These are phyloP conservation scores for Nematostella vectensis DNA, from an alignment of 92 coral and sea anemone species.

Conservation along the genomic window DNA sequence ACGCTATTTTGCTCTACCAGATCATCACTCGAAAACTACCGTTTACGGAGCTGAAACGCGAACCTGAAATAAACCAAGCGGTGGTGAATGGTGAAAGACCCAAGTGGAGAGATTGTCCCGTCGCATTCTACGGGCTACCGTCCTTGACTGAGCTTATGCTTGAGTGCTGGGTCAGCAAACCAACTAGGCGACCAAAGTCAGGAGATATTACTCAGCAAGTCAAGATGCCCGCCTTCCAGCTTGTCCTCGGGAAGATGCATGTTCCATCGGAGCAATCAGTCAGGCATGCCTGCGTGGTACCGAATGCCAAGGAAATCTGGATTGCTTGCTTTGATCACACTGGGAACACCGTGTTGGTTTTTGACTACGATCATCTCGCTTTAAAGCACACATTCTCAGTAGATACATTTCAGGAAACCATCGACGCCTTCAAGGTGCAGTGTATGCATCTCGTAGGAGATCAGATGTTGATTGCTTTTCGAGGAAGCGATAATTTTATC, in stretches of 20 bases:
- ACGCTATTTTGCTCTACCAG: slow-evolving; percentile 72
- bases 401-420: slow-evolving; percentile 44
- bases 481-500: slow-evolving; percentile 52
- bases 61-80: slow-evolving; percentile 52
- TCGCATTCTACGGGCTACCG: slow-evolving; percentile 68
- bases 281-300: slow-evolving; percentile 74
- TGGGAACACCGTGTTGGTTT: slow-evolving; percentile 57
- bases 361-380: slow-evolving; percentile 47
- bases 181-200: slow-evolving; percentile 62
- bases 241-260: slow-evolving; percentile 60
- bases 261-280: slow-evolving; percentile 72
- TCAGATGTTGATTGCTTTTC: slow-evolving; percentile 57
- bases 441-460: slow-evolving; percentile 49
- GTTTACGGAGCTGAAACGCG: slow-evolving; percentile 43
- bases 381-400: slow-evolving; percentile 62
- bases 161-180: slow-evolving; percentile 66
- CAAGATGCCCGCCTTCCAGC: slow-evolving; percentile 79
- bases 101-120: slow-evolving; percentile 39
- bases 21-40: slow-evolving; percentile 75
- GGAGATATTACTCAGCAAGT: slow-evolving; percentile 66
- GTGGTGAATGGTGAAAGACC: slow-evolving; percentile 72
- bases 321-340: slow-evolving; percentile 67
- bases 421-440: slow-evolving; percentile 55
- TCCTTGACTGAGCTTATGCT: slow-evolving; percentile 83
- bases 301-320: slow-evolving; percentile 64